A percentile compares a stretch with the other conserved stretches of the same genome.
Conservation (phyloP, 2,113 vertebrate genomes). For the Megaleporinus macrocephalus region DNA sequence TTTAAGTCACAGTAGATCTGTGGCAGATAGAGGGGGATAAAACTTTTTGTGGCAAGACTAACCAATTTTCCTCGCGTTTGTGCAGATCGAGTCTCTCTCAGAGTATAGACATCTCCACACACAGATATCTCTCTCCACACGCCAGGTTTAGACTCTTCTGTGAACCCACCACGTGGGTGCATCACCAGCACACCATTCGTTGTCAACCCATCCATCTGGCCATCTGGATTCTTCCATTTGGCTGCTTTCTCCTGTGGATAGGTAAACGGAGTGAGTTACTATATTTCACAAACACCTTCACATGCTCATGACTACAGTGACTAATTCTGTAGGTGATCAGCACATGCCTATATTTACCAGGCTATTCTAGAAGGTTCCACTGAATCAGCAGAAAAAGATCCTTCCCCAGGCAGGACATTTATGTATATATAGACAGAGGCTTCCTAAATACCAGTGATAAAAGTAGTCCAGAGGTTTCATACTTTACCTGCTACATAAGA, state of each 20-base stretch:
- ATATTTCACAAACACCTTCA: background rate
- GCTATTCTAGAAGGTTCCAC: constrained; percentile 32
- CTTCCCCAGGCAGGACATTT: background rate
- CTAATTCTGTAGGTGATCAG: constrained; percentile 12
- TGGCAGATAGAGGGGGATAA: background rate
- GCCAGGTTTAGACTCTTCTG: constrained; percentile 92
- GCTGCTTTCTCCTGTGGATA: constrained; percentile 93
- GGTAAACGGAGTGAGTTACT: background rate
- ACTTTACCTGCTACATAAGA: background rate
- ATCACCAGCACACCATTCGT: constrained; percentile 98
- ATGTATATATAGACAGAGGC: constrained; percentile 25
- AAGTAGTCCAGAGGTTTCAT: background rate
- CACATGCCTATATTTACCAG: constrained; percentile 43
- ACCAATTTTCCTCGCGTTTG: constrained; percentile 96
- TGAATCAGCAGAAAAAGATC: constrained; percentile 46
- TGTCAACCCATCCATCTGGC: constrained; percentile 97
- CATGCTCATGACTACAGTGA: background rate
- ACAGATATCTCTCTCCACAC: constrained; percentile 98
- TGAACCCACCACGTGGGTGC: constrained; percentile 96
- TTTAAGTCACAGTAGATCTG: background rate
- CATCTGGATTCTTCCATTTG: constrained; percentile 98
- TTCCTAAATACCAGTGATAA: constrained; percentile 13
- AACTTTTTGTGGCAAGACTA: constrained; percentile 58
- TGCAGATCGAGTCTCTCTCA: constrained; percentile 94
- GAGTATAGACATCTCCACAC: constrained; percentile 95